Conservation (phyloP, 2,113 vertebrate genomes). For the Podiceps cristatus region DNA sequence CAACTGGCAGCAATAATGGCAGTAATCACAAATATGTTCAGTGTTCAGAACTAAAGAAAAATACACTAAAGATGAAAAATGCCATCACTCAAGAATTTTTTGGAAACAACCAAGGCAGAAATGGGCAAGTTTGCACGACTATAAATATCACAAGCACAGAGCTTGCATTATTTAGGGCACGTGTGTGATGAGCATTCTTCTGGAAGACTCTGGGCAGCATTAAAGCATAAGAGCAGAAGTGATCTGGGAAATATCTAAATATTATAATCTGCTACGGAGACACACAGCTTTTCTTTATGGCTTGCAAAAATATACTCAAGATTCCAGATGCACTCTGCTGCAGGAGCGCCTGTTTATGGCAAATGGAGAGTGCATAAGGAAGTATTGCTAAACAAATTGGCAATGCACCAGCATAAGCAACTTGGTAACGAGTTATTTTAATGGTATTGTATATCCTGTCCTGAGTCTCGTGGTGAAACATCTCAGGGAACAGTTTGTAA, state of each 20-base stretch:
- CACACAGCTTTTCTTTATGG: conserved; percentile 35
- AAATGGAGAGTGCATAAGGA: neutral
- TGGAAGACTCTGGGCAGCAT: neutral
- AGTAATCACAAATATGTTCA: neutral
- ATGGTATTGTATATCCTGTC: conserved; percentile 24
- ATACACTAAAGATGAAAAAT: conserved; percentile 27
- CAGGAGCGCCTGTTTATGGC: conserved; percentile 38
- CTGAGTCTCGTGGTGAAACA: neutral
- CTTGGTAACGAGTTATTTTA: conserved; percentile 11
- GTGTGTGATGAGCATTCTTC: neutral
- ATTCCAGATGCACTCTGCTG: neutral
- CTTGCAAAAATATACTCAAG: neutral
- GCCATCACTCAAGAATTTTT: neutral
- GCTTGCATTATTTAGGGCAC: conserved; percentile 33
- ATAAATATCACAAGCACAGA: conserved; percentile 34
- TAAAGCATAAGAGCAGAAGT: conserved; percentile 27
- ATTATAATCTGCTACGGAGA: conserved; percentile 11
- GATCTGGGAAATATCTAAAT: conserved; percentile 64
- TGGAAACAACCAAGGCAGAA: neutral
- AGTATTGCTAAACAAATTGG: conserved; percentile 20
- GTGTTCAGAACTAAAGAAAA: conserved; percentile 15
- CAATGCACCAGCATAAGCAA: conserved; percentile 7
- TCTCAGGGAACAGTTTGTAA: conserved; percentile 44
- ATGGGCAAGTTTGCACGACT: neutral
- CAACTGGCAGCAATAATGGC: conserved; percentile 2